phyloP scores from a whole-genome alignment of 2,888 invertebrate species.

The Amblyteles armatorius region DNA sequence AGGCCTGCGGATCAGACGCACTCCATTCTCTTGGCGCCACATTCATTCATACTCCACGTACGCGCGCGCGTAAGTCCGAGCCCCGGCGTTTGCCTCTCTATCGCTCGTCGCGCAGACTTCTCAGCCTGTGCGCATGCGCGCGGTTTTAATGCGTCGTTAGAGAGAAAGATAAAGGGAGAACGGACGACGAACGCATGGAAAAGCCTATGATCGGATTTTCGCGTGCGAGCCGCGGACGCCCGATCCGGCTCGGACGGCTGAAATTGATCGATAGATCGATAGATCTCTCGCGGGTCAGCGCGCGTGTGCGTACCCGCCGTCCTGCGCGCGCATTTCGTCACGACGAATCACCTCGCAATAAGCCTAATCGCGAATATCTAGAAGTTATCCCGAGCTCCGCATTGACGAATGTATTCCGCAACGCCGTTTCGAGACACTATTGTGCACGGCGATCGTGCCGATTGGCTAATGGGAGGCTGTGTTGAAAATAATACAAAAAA shows the following conservation, averaged over 20 bases:
- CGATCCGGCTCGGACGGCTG: slow-evolving; percentile 46
- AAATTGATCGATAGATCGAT: slow-evolving; percentile 53
- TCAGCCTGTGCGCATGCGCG: slow-evolving; percentile 6
- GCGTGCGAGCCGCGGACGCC: slow-evolving; percentile 10
- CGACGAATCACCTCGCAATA: slow-evolving; percentile 49
- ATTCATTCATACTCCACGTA: slow-evolving; percentile 81
- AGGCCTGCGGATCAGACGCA: slow-evolving; percentile 81
- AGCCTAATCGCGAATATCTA: slow-evolving; percentile 46
- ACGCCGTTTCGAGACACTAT: background rate
- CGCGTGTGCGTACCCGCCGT: slow-evolving; percentile 52
- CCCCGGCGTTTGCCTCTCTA: slow-evolving; percentile 29
- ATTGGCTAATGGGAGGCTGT: slow-evolving; percentile 4
- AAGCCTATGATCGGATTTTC: slow-evolving; percentile 21
- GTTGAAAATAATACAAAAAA: background rate
- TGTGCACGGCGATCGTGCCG: background rate
- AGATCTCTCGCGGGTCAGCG: slow-evolving; percentile 57
- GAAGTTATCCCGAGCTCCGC: slow-evolving; percentile 6
- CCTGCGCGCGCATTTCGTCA: slow-evolving; percentile 48
- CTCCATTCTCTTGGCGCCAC: slow-evolving; percentile 85
- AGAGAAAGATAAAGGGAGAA: background rate
- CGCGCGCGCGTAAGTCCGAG: slow-evolving; percentile 48
- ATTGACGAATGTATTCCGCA: slow-evolving; percentile 3
- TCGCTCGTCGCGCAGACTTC: slow-evolving; percentile 19
- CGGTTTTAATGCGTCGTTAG: slow-evolving; percentile 12
- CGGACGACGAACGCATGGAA: slow-evolving; percentile 9